Evolutionary conservation across 2,888 invertebrate genomes (phyloP), one percentile per base, ranked within the genome.

Genomic region (Ditula angustiorana): DNA sequence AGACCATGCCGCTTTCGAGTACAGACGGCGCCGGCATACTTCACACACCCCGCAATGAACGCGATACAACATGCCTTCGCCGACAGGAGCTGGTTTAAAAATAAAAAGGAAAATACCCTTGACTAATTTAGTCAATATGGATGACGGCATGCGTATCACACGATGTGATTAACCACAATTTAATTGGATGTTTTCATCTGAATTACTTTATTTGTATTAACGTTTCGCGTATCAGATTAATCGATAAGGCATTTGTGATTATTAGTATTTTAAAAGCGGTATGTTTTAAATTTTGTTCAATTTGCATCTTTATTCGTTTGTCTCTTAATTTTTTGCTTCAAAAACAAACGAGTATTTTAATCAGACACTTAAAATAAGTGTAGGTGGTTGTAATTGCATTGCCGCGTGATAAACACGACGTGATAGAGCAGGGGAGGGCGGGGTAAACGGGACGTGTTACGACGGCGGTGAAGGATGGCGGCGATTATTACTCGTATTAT

Each of bases 401-500:
- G 76, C 73, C 75, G 76, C 79, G 81, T 89, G 87, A 89, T 88
- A 86, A 88, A 85, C 74, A 72, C 70, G 69, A 67, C 52, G 66
- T 68, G 64, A 52, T 49, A 21, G 28, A 8, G 41, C 23, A 77
- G 81, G 81, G 82, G 78, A 78, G 66, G 72, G 71, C 72, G 71
- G 80, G 79, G 81, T 77, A 81, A 80, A 85, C 80, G 80, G 78
- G 70, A 80, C 76, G 81, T 80, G 81, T 82, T 81, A 82, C 79
- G 78, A 75, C 72, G 74, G 75, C 79, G 72, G 83, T 86, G 87
- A 89, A 79, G 77, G 83, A 90, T 88, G 86, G 78, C 75, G 77
- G 82, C 78, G 87, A 89, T 88, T 87, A 91, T 88, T 87, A 81
- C 87, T 82, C 82, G 82, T 86, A 87, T 90, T 88, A 86, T 82